Evolutionary conservation across 1,140 invertebrate species (phyloP).

Genomic region (Papilio helenus): DNA sequence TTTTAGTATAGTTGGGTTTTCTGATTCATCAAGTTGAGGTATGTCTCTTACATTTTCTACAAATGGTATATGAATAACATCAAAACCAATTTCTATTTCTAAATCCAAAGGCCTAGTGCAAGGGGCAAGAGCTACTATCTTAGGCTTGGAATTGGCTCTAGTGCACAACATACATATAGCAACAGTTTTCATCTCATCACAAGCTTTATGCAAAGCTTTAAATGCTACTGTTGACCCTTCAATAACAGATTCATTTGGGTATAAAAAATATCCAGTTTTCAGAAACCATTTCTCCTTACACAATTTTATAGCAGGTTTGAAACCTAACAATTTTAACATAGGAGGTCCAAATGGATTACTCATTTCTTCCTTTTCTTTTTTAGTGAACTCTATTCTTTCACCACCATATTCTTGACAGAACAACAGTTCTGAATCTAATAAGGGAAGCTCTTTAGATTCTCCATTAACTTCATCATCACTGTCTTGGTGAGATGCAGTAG

Average conservation of each 20-base stretch:
- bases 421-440: constrained; percentile 69
- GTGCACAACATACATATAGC: constrained; percentile 72
- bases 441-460: constrained; percentile 59
- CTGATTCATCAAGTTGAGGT: constrained; percentile 52
- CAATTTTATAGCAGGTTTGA: constrained; percentile 66
- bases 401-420: constrained; percentile 68
- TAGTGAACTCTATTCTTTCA: constrained; percentile 68
- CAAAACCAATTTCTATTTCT: constrained; percentile 72
- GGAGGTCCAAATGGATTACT: constrained; percentile 74
- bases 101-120: constrained; percentile 60
- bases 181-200: constrained; percentile 61
- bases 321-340: constrained; percentile 72
- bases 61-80: constrained; percentile 73
- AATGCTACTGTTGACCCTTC: constrained; percentile 74
- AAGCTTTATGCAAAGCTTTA: constrained; percentile 73
- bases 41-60: constrained; percentile 70
- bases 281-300: constrained; percentile 77
- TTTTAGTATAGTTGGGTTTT: constrained; percentile 46
- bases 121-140: constrained; percentile 68
- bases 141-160: constrained; percentile 67
- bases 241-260: constrained; percentile 70
- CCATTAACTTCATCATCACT: constrained; percentile 47
- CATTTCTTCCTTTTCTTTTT: constrained; percentile 66
- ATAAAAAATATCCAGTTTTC: constrained; percentile 71
- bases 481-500: constrained; percentile 38